Base-by-base conservation (phyloP, 2,888 invertebrate genomes). In the Pterobdella sp. region DNA sequence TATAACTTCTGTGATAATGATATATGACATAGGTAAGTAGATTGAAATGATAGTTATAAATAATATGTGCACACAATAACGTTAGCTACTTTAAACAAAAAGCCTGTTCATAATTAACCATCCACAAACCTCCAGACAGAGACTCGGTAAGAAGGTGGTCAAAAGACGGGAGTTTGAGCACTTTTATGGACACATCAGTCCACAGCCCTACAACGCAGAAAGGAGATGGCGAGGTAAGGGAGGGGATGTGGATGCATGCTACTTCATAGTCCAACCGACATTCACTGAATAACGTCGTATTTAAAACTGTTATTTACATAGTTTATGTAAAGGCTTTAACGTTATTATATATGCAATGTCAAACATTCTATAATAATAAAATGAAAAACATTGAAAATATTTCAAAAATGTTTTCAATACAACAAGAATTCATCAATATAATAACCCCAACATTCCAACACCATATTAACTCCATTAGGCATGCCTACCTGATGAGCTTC, bases 181-280 rank as follows among this genome's bases (percentile, higher is more conserved):
- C 89, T 18, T 93, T 87, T 42, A 93, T 92, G 0, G 94, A 94
- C 79, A 96, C 94, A 81, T 97, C 95, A 0, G 93, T 95, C 98
- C 98, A 98, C 67, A 97, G 86, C 0, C 96, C 96, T 14, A 96
- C 92, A 26, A 94, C 94, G 52, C 92, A 90, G 74, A 94, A 86
- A n/a, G 35, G 35, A 0, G 60, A 14, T 1, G 71, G 56, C 1
- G 80, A 80, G 36, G 76, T 75, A 63, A 82, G 78, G 1, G 94
- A 92, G 1, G 93, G 92, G 68, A 97, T 88, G 85, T 97, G 96
- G 72, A 98, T 84, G 84, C 97, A 98, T 3, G 98, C 95, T 64
- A 97, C 91, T 85, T 98, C 97, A 80, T 94, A 91, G 35, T 93
- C 91, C 85, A 96, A 87, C 35, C 89, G 88, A 22, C 80, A 78